A percentile compares a stretch with the other conserved stretches of the same genome.
Conservation (phyloP, 1,140 invertebrate species). For the Aphis gossypii region DNA sequence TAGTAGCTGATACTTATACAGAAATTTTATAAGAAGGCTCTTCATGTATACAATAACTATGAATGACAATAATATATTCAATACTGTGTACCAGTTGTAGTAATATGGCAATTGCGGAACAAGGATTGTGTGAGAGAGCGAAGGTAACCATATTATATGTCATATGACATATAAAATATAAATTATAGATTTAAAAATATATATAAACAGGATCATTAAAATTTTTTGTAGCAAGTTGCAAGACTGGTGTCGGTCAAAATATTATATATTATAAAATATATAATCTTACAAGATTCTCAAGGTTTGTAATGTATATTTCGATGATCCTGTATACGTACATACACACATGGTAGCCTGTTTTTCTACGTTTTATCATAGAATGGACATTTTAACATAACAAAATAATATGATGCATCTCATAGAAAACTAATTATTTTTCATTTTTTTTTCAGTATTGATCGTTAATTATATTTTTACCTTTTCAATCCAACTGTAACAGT, state of each 20-base stretch:
- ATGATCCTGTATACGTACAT: background rate
- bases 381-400: background rate
- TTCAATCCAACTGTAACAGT: background rate
- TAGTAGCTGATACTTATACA: background rate
- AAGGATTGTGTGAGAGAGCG: background rate
- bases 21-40: background rate
- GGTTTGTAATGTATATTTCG: background rate
- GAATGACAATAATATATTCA: background rate
- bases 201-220: background rate
- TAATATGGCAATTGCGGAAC: background rate
- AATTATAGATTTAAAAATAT: background rate
- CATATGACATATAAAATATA: background rate
- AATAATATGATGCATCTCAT: background rate
- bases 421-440: background rate
- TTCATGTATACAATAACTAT: background rate
- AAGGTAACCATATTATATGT: background rate
- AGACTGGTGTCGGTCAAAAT: too few species aligned
- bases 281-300: background rate
- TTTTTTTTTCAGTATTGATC: background rate
- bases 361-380: background rate
- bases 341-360: background rate
- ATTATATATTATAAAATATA: too few species aligned
- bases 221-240: background rate
- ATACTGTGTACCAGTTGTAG: background rate
- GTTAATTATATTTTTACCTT: background rate